phyloP scores from a whole-genome alignment of 2,888 invertebrate species.

The Opisthograptis luteolata region DNA sequence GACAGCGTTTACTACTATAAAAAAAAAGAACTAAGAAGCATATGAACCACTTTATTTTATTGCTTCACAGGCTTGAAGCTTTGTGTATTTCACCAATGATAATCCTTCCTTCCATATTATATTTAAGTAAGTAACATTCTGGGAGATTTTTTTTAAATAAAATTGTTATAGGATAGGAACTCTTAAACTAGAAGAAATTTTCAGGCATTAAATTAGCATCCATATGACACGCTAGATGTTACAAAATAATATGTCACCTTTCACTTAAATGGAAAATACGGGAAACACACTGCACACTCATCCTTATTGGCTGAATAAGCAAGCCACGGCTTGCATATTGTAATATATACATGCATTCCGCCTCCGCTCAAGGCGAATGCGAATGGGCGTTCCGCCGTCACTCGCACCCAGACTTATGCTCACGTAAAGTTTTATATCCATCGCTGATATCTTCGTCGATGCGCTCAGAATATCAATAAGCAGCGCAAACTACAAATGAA shows the following conservation, averaged over 20 bases:
- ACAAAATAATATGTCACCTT: background rate
- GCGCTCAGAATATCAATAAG: constrained; percentile 71
- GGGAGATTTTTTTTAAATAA: no score
- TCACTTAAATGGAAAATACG: background rate
- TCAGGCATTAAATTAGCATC: no score
- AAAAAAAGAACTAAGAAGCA: no score
- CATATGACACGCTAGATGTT: no score
- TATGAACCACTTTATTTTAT: no score
- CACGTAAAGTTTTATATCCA: constrained; percentile 68
- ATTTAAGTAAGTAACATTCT: no score
- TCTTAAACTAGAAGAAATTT: no score
- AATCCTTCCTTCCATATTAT: no score
- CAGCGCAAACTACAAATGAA: constrained; percentile 64
- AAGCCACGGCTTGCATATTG: constrained; percentile 20
- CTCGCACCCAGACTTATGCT: constrained; percentile 39
- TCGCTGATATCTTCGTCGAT: constrained; percentile 64
- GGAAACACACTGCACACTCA: background rate
- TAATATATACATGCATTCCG: constrained; percentile 27
- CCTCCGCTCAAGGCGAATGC: constrained; percentile 23
- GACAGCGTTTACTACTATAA: no score
- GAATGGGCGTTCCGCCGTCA: constrained; percentile 42
- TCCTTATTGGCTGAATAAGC: constrained; percentile 1
- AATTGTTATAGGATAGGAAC: no score
- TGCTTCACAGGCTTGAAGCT: background rate
- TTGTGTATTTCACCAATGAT: no score